A percentile compares a stretch with the other conserved stretches of the same genome.
phyloP scores from a whole-genome alignment of 30 jellyfish, hydroid and myxozoan genomes.

The Mastigias papua region DNA sequence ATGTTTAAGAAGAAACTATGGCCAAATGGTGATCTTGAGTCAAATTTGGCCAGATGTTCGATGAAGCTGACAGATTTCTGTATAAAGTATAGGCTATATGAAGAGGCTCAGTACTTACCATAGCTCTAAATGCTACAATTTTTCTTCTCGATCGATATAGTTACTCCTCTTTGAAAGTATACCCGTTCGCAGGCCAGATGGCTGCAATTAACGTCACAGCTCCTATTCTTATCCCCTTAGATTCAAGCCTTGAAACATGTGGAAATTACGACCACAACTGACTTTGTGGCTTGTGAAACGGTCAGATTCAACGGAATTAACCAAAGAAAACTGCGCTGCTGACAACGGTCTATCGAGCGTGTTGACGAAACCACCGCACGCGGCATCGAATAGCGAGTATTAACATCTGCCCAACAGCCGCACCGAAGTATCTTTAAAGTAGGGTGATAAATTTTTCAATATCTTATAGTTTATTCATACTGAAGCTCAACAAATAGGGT shows the following conservation, averaged over 20 bases:
- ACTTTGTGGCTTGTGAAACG: constrained; percentile 28
- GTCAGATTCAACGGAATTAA: constrained; percentile 20
- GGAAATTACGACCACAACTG: constrained; percentile 18
- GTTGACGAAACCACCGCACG: constrained; percentile 7
- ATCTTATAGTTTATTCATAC: too few species aligned
- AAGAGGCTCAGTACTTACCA: too few species aligned
- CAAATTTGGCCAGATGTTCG: too few species aligned
- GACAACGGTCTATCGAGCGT: constrained; percentile 1
- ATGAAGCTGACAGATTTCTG: too few species aligned
- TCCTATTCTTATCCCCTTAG: neutral
- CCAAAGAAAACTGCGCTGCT: neutral
- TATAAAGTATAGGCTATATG: too few species aligned
- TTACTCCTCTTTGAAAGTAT: neutral
- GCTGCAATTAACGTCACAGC: constrained; percentile 23
- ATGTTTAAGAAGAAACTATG: too few species aligned
- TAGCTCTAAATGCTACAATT: neutral
- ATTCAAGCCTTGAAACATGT: constrained; percentile 14
- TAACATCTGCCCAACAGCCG: neutral
- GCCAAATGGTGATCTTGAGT: too few species aligned
- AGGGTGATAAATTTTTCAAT: too few species aligned
- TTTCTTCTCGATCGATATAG: neutral
- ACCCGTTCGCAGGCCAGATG: constrained; percentile 33
- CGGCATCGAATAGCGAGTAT: neutral
- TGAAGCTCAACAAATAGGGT: too few species aligned
- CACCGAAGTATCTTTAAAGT: too few species aligned